phyloP scores from a whole-genome alignment of 2,113 vertebrate genomes.

The Muscicapa adusta region DNA sequence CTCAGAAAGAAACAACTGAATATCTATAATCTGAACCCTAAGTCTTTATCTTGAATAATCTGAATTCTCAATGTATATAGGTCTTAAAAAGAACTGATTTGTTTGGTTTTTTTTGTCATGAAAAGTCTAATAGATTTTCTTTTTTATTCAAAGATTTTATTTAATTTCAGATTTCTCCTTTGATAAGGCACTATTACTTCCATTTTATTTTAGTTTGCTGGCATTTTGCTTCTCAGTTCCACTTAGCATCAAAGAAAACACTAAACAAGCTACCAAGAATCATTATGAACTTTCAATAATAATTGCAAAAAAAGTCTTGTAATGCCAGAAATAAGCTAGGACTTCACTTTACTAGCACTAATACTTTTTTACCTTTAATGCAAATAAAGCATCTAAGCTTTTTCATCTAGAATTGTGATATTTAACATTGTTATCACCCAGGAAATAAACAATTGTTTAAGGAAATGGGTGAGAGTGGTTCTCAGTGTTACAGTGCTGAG shows the following conservation, averaged over 20 bases:
- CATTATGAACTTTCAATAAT: background rate
- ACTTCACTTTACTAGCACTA: background rate
- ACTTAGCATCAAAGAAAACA: background rate
- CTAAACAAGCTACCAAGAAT: background rate
- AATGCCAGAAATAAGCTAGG: background rate
- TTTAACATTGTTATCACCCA: constrained; percentile 68
- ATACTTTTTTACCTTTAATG: constrained; percentile 11
- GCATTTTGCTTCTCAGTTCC: background rate
- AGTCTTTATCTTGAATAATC: background rate
- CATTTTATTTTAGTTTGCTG: background rate
- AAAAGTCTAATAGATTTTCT: constrained; percentile 9
- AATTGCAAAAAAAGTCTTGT: background rate
- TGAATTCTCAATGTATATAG: background rate
- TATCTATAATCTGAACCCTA: background rate
- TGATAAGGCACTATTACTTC: constrained; percentile 10
- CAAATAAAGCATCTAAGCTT: background rate
- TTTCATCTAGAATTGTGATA: constrained; percentile 40
- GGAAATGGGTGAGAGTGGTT: constrained; percentile 61
- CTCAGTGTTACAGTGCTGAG: constrained; percentile 65
- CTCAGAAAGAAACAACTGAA: background rate
- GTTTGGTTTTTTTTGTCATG: background rate
- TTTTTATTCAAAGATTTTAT: constrained; percentile 7
- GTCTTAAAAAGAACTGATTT: background rate
- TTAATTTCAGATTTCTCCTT: constrained; percentile 25
- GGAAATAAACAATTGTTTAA: constrained; percentile 76